Base-by-base conservation (phyloP, 1,140 invertebrate genomes). In the Ceratoteleas bidentatus region DNA sequence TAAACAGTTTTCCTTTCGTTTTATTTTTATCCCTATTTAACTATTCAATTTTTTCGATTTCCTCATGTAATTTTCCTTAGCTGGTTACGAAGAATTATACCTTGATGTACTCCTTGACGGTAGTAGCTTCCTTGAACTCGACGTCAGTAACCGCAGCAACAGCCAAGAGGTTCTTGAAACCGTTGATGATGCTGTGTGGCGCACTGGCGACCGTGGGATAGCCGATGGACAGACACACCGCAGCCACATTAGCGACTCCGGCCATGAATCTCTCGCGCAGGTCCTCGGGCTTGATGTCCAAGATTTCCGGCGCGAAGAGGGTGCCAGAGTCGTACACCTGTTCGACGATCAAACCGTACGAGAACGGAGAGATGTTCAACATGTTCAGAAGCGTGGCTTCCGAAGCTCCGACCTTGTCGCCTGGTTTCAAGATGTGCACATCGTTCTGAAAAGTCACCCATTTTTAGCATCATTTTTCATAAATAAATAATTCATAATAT, bases 341-440 rank as follows among this genome's bases (percentile, higher is more conserved):
- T 90, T 96, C 94, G 65, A 99, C 97, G 13, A 97, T 92, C 83
- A 99, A 94, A 93, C 99, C 99, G 88, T 99, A 99, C 43, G 98
- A 98, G 93, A 99, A 99, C 38, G 99, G 99, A 91, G 98, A 99
- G 90, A 99, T 99, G 93, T 99, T 99, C 93, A 99, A 95, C 99
- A 99, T 99, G 94, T 99, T 99, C 62, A 99, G 93, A 54, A 99
- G 95, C 10, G 98, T 99, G 16, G 98, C 97, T 93, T 99, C 99
- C 40, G 98, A 99, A 90, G 98, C 97, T 87, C 99, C 99, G 43
- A 99, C 99, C 93, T 97, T 99, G 88, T 99, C 98, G 47, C 98
- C 98, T 58, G 96, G 96, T 92, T 99, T 99, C 90, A 99, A 90
- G 88, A 97, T 96, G 88, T 98, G 96, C 13, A 99, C 98, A 92